These are phyloP conservation scores for Hirtodrosophila duncani DNA, from an alignment of 2,888 invertebrate genomes.

Conservation along the genomic window DNA sequence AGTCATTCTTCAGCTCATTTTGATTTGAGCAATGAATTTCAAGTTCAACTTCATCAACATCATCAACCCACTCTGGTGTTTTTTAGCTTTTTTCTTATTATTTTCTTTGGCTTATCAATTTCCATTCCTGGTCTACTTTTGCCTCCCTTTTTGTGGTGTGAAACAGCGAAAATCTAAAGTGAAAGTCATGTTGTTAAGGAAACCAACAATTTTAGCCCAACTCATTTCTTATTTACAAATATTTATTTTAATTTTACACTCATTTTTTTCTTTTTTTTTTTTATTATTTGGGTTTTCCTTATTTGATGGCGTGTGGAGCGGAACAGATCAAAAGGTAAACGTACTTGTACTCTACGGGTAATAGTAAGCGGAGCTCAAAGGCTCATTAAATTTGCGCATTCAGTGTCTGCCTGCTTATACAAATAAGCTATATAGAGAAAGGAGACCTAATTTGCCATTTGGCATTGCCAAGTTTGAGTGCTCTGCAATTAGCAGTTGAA, in stretches of 20 bases:
- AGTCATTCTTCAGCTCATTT: too few relatives aligned
- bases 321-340: too few relatives aligned
- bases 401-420: too few relatives aligned
- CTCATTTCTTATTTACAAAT: constrained; percentile 39
- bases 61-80: not conserved
- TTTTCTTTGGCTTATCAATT: constrained; percentile 20
- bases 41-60: too few relatives aligned
- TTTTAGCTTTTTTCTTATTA: constrained; percentile 19
- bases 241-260: constrained; percentile 11
- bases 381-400: too few relatives aligned
- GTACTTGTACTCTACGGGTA: too few relatives aligned
- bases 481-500: constrained; percentile 53
- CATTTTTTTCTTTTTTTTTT: constrained; percentile 6
- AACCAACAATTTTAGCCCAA: constrained; percentile 13
- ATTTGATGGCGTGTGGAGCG: too few relatives aligned
- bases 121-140: not conserved
- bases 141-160: constrained; percentile 22
- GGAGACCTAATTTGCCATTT: constrained; percentile 14
- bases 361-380: too few relatives aligned
- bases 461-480: constrained; percentile 21
- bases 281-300: constrained; percentile 6
- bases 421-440: constrained; percentile 11
- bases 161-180: constrained; percentile 36
- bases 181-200: constrained; percentile 31
- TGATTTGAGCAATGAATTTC: too few relatives aligned